These are phyloP conservation scores for Rhynchopsitta pachyrhyncha DNA, from an alignment of 2,113 vertebrate genomes.

Conservation along the genomic window DNA sequence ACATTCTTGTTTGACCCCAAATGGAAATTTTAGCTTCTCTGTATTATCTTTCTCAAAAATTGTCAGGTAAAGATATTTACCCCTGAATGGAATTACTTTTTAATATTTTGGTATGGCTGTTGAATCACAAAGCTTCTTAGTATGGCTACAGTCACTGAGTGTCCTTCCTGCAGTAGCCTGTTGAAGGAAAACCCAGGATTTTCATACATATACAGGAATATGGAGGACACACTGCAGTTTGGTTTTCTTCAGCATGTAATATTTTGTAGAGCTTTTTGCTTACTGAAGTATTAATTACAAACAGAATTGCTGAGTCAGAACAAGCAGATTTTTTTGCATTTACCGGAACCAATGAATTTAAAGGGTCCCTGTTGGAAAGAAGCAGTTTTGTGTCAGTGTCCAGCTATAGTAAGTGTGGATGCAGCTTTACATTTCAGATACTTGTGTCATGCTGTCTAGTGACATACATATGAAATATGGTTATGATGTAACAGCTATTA, in stretches of 20 bases:
- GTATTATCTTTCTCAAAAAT: background rate
- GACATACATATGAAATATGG: background rate
- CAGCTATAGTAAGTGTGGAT: background rate
- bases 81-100: background rate
- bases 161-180: background rate
- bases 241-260: background rate
- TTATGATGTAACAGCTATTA: background rate
- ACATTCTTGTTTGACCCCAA: background rate
- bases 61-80: background rate
- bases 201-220: background rate
- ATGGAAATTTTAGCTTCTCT: background rate
- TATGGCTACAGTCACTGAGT: background rate
- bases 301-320: background rate
- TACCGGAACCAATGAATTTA: background rate
- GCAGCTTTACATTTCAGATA: background rate
- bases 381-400: background rate
- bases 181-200: background rate
- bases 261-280: background rate
- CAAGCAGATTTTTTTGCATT: conserved; percentile 6
- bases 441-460: background rate
- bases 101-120: background rate
- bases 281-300: conserved; percentile 3
- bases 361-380: background rate
- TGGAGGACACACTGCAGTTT: background rate
- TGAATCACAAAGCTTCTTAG: background rate